These are phyloP conservation scores for Sylvia atricapilla DNA, from an alignment of 2,113 vertebrate species.

Conservation along the genomic window DNA sequence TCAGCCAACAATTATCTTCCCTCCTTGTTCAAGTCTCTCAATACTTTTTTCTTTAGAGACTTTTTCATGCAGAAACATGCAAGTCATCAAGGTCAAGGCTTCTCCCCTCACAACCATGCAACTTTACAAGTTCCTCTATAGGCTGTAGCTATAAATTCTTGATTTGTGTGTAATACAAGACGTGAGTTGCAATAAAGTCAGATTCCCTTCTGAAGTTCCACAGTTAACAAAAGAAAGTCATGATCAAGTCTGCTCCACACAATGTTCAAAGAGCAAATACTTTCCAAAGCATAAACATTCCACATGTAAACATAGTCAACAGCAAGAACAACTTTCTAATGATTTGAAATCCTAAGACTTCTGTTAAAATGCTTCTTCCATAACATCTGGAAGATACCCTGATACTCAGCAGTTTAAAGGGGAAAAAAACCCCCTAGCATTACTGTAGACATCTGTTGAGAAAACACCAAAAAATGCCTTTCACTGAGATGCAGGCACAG, in stretches of 20 bases:
- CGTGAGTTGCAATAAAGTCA: not conserved
- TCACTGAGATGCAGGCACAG: not conserved
- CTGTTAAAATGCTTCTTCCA: not conserved
- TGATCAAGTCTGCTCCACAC: not conserved
- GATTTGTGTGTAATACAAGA: not conserved
- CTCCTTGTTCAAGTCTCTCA: not conserved
- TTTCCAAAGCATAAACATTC: not conserved
- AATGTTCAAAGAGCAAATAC: not conserved
- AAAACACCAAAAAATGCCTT: constrained; percentile 4
- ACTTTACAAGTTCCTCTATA: not conserved
- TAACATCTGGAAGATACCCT: not conserved
- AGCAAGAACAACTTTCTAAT: not conserved
- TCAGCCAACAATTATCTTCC: not conserved
- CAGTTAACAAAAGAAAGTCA: not conserved
- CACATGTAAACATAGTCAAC: not conserved
- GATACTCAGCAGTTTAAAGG: not conserved
- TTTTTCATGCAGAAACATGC: not conserved
- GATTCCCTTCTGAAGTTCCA: not conserved
- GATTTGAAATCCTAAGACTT: not conserved
- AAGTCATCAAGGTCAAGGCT: not conserved
- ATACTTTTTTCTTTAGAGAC: not conserved
- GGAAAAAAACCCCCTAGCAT: not conserved
- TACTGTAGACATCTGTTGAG: not conserved
- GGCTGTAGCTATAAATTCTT: not conserved
- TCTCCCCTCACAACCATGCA: not conserved